These are phyloP conservation scores for Nebria salina DNA, from an alignment of 2,888 invertebrate species.

Conservation along the genomic window DNA sequence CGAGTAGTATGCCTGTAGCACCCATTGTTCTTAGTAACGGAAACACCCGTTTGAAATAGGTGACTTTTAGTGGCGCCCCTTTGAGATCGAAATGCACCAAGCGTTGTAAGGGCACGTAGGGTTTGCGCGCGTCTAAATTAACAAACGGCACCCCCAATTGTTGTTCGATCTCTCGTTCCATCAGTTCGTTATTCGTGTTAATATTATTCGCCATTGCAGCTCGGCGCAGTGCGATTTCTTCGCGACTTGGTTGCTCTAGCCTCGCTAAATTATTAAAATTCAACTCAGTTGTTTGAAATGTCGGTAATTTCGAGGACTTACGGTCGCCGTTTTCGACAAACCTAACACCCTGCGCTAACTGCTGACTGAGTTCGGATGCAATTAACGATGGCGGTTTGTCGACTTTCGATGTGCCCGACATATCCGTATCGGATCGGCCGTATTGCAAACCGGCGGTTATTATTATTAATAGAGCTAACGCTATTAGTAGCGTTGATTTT, in stretches of 20 bases:
- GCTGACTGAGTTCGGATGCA: conserved; percentile 52
- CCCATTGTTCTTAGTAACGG: conserved; percentile 70
- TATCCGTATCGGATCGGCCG: conserved; percentile 52
- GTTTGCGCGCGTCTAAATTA: conserved; percentile 59
- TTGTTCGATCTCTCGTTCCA: conserved; percentile 56
- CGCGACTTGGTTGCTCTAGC: conserved; percentile 60
- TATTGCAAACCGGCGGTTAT: conserved; percentile 64
- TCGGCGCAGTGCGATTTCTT: conserved; percentile 56
- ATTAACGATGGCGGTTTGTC: conserved; percentile 50
- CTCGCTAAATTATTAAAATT: conserved; percentile 52
- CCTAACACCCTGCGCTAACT: conserved; percentile 53
- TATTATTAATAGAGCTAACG: conserved; percentile 58
- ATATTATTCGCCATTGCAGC: conserved; percentile 27
- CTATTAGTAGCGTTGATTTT: conserved; percentile 63
- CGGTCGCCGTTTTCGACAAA: conserved; percentile 53
- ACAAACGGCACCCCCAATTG: conserved; percentile 62
- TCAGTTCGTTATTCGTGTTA: conserved; percentile 48
- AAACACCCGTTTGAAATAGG: conserved; percentile 68
- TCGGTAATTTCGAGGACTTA: conserved; percentile 38
- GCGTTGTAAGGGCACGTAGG: conserved; percentile 65
- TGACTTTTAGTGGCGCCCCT: conserved; percentile 77
- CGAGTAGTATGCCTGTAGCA: conserved; percentile 73
- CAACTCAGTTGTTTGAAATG: conserved; percentile 48
- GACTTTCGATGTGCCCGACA: conserved; percentile 47
- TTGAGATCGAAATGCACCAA: conserved; percentile 81